These are phyloP conservation scores for Orgyia antiqua DNA, from an alignment of 2,888 invertebrate species.

Conservation along the genomic window DNA sequence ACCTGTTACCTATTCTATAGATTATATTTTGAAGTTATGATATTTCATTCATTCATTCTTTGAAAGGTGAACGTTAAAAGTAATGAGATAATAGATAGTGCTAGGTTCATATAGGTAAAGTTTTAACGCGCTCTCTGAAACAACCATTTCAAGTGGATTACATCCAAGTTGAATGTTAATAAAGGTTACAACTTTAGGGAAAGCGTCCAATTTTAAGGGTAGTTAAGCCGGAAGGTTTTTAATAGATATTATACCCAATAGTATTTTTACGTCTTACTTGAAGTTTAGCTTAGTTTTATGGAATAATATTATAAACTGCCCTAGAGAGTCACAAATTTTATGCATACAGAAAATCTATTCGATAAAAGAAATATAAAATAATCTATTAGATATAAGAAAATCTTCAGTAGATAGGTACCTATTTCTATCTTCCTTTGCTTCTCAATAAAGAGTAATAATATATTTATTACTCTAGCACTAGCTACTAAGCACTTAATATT, in stretches of 20 bases:
- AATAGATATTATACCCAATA: slow-evolving; percentile 26
- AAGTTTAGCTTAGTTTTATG: slow-evolving; percentile 12
- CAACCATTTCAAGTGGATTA: slow-evolving; percentile 30
- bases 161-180: slow-evolving; percentile 31
- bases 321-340: too few species aligned
- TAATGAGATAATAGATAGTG: slow-evolving; percentile 27
- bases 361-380: too few species aligned
- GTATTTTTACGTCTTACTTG: slow-evolving; percentile 27
- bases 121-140: slow-evolving; percentile 29
- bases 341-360: too few species aligned
- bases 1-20: slow-evolving; percentile 29
- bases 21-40: slow-evolving; percentile 15
- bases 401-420: too few species aligned
- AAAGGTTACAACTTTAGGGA: slow-evolving; percentile 33
- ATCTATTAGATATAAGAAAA: too few species aligned
- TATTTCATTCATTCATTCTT: slow-evolving; percentile 4
- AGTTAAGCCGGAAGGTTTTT: slow-evolving; percentile 31
- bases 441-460: too few species aligned
- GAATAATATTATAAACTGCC: too few species aligned
- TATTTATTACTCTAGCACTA: too few species aligned
- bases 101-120: slow-evolving; percentile 27
- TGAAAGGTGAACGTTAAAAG: slow-evolving; percentile 21
- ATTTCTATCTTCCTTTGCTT: too few species aligned
- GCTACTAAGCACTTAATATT: too few species aligned
- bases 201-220: slow-evolving; percentile 27